Evolutionary conservation across 1,140 invertebrate genomes (phyloP), one percentile per base, ranked within the genome.

Genomic region (Cecropterus lyciades): DNA sequence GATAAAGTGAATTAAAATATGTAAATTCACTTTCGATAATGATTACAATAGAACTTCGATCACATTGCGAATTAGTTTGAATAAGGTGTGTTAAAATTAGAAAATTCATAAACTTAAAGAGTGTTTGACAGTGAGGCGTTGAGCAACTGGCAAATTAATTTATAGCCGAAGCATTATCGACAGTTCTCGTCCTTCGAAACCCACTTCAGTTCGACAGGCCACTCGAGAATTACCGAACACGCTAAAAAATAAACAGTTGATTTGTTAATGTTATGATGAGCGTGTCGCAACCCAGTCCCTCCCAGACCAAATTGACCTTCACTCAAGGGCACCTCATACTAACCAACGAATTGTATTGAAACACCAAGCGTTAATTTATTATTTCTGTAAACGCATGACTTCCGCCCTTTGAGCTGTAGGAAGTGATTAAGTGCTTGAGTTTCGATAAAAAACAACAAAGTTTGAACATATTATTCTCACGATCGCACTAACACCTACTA

Each of bases 381-480:
- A 87, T 87, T 89, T 87, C 79, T 86, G 77, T 85, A 87, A 88
- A 87, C 79, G 83, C 85, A 83, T 75, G 79, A 89, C 84, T 91
- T 91, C 88, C 88, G 84, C 84, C 80, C 80, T 89, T 87, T 82
- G 80, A 85, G 75, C 75, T 87, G 82, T 87, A 88, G 85, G 85
- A 91, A 91, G 84, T 85, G 87, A 91, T 91, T 91, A 91, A 87
- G 79, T 82, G 77, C 70, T 82, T 67, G 56, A 65, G 80, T 81
- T 86, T 82, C 75, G 73, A 85, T 84, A 85, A 82, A 87, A 87
- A 87, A 89, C 80, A 82, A 87, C 81, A 84, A 84, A 84, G 73
- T 87, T 84, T 78, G 75, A 79, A 80, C 71, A 75, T 76, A 67
- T 77, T 79, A 82, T 90, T 88, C 84, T 87, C 80, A 86, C 84